Evolutionary conservation across 2,888 invertebrate species (phyloP), one percentile per base, ranked within the genome.

Genomic region (Phortica magna): DNA sequence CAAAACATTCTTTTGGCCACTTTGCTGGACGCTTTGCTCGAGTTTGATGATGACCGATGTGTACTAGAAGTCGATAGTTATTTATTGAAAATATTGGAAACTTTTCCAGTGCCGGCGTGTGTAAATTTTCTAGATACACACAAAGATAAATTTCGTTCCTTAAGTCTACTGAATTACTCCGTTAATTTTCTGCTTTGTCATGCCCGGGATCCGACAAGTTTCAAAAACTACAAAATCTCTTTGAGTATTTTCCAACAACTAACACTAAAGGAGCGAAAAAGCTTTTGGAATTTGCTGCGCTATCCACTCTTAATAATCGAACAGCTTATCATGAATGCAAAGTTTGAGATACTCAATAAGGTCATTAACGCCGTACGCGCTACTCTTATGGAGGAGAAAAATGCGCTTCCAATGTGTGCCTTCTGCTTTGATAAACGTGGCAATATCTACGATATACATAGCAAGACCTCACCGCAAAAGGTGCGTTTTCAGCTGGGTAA

Each of bases 271-370:
- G 94, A 95, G 87, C 93, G 94, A 74, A 91, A 93, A 19, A 92
- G 94, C 55, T 94, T 95, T 78, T 94, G 95, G 90, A 93, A 94
- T 81, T 89, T 96, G 31, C 93, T 95, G 22, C 93, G 94, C 68
- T 94, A 94, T 80, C 98, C 98, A 0, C 89, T 96, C 59, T 91
- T 96, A 4, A 95, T 98, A 87, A 93, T 98, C 9, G 98, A 98
- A 89, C 96, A 97, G 89, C 93, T 97, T 74, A 90, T 98, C 12
- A 97, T 98, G 97, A 97, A 98, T 88, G 95, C 95, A 0, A 95
- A 95, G 89, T 92, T 96, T 73, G 96, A 96, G 82, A 92, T 93
- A 73, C 91, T 96, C 7, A 93, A 93, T 0, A 93, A 93, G 57
- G 94, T 96, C 4, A 89, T 96, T 41, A 93, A 93, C n/a, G 93